Conservation (phyloP, 2,888 invertebrate species). For the Athalia cordata region DNA sequence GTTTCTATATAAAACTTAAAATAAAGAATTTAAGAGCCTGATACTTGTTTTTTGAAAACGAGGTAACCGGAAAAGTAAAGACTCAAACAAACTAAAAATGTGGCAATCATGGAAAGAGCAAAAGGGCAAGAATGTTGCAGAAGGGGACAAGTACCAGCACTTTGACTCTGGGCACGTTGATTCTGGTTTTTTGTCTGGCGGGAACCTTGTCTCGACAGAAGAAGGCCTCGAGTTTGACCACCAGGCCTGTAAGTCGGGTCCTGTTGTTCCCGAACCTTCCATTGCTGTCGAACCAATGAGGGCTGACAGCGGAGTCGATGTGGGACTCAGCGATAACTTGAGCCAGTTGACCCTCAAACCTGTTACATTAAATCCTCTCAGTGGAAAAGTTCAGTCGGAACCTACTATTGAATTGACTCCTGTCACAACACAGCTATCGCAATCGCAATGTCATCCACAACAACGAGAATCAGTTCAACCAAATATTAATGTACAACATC, state of each 20-base stretch:
- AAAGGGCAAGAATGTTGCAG: slow-evolving; percentile 57
- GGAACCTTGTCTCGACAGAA: slow-evolving; percentile 52
- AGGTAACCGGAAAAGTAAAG: background rate
- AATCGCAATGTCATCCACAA: background rate
- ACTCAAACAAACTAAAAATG: slow-evolving; percentile 21
- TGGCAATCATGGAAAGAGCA: slow-evolving; percentile 40
- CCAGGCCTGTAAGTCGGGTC: slow-evolving; percentile 39
- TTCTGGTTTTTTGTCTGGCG: slow-evolving; percentile 64
- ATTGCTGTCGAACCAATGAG: slow-evolving; percentile 71
- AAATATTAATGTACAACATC: slow-evolving; percentile 50
- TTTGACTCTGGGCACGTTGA: slow-evolving; percentile 61
- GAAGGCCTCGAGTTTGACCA: slow-evolving; percentile 55
- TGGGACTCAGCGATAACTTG: slow-evolving; percentile 79
- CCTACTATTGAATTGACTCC: slow-evolving; percentile 57
- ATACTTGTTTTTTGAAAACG: background rate
- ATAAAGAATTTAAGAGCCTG: background rate
- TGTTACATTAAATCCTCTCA: slow-evolving; percentile 65
- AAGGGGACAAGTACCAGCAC: slow-evolving; percentile 50
- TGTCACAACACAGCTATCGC: slow-evolving; percentile 52
- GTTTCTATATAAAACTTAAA: background rate
- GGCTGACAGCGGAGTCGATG: slow-evolving; percentile 81
- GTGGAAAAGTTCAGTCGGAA: slow-evolving; percentile 57
- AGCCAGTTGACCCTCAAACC: slow-evolving; percentile 77
- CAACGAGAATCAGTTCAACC: slow-evolving; percentile 6
- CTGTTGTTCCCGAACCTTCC: slow-evolving; percentile 49